A percentile compares a stretch with the other conserved stretches of the same genome.
Conservation (phyloP, 2,113 vertebrate species). For the Lasiurus cinereus region DNA sequence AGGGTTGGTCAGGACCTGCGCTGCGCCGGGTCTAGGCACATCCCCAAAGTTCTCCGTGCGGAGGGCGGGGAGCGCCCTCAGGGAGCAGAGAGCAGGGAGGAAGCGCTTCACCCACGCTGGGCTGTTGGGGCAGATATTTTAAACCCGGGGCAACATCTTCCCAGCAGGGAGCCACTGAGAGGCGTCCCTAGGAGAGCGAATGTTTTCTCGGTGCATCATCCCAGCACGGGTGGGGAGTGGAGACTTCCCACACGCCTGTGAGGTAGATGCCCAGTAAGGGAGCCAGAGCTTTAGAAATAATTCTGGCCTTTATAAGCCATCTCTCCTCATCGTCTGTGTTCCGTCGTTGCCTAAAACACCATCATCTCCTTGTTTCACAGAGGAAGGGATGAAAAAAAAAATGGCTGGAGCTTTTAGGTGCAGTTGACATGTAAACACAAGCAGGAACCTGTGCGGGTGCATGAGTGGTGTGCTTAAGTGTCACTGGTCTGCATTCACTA, state of each 20-base stretch:
- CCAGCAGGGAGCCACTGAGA: constrained; percentile 30
- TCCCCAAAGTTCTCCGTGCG: constrained; percentile 75
- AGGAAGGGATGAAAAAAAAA: constrained; percentile 35
- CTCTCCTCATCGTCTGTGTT: neutral
- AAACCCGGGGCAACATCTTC: constrained; percentile 71
- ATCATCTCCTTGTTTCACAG: neutral
- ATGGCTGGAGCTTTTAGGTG: constrained; percentile 43
- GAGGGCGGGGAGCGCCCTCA: constrained; percentile 66
- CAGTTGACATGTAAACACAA: neutral
- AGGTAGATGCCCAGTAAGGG: constrained; percentile 45
- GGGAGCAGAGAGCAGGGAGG: constrained; percentile 23
- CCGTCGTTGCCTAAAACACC: neutral
- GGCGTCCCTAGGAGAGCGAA: neutral
- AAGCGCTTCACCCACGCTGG: neutral
- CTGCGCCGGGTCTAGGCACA: constrained; percentile 81
- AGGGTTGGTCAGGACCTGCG: constrained; percentile 78
- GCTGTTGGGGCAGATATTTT: constrained; percentile 59
- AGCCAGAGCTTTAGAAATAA: neutral
- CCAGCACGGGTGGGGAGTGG: neutral
- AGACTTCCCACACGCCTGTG: neutral
- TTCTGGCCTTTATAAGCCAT: neutral
- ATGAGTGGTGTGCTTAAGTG: neutral
- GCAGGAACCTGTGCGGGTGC: neutral
- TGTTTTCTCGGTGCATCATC: constrained; percentile 65
- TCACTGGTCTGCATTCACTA: constrained; percentile 60